Base-by-base conservation (phyloP, 2,113 vertebrate genomes). In the Propithecus coquereli region DNA sequence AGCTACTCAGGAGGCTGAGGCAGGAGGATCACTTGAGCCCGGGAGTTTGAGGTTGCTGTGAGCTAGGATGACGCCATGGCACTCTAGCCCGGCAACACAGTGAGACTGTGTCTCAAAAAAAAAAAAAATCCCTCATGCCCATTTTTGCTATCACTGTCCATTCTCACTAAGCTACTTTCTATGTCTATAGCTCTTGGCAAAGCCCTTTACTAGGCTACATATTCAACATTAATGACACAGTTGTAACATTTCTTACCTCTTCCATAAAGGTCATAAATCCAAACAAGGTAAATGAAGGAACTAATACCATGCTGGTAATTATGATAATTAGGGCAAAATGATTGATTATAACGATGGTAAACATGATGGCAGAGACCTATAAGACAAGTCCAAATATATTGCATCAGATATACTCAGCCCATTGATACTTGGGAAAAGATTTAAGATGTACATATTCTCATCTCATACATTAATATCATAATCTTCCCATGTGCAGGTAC, bases 271-370 rank as follows among this genome's bases (percentile, higher is more conserved):
- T 0, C 4, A 80, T 0, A 90, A 91, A 93, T 57, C 61, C 86
- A 91, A 9, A 3, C 83, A 98, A n/a, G 27, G 68, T 54, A 17
- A 65, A 17, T 2, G 63, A 30, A 40, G 97, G 97, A 45, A 96
- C 0, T 11, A 98, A 76, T 25, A 76, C 0, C 79, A 97, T 97
- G 68, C 2, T 11, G 14, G 8, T 0, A 47, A 98, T 70, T 0
- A 82, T 3, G n/a, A 2, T 0, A 22, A 1, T 7, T 43, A 23
- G 0, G 8, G 3, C 1, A 1, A 30, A 16, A 0, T 4, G 0
- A 6, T 1, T 0, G 0, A 3, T 0, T 5, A n/a, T 0, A 57
- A 76, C 0, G 8, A 61, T 6, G 5, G 23, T 6, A 3, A 74
- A 1, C 0, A n/a, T 0, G 6, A 43, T 9, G 23, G 0, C 1